Conservation (phyloP, 2,113 vertebrate species). For the Scophthalmus maximus region DNA sequence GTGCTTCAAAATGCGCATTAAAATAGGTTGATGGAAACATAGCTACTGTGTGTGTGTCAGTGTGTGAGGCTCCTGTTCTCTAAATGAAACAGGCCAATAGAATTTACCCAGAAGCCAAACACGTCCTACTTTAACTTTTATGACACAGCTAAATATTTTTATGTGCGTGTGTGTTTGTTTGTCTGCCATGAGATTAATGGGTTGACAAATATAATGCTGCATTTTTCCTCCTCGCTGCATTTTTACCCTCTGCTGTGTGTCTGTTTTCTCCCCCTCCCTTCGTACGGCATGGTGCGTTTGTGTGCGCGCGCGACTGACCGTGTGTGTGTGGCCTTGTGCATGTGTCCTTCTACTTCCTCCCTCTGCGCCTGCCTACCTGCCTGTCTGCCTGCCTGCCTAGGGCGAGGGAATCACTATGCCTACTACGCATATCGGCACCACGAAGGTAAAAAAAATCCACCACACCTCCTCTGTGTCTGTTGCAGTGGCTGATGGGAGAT, state of each 20-base stretch:
- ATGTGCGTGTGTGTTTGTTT: slow-evolving; percentile 11
- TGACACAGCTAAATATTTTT: too few relatives aligned
- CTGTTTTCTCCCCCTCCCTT: slow-evolving; percentile 84
- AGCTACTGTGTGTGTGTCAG: neutral
- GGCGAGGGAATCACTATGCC: slow-evolving; percentile 98
- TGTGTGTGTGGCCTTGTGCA: slow-evolving; percentile 80
- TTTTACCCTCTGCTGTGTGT: slow-evolving; percentile 88
- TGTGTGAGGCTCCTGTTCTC: neutral
- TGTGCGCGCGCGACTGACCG: slow-evolving; percentile 79
- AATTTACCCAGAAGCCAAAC: too few relatives aligned
- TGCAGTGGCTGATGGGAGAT: slow-evolving; percentile 30
- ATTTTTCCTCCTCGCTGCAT: slow-evolving; percentile 77
- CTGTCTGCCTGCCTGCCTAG: slow-evolving; percentile 89
- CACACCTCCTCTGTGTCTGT: slow-evolving; percentile 52
- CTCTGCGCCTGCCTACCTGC: slow-evolving; percentile 84
- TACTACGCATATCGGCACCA: slow-evolving; percentile 93
- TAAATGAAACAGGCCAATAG: too few relatives aligned
- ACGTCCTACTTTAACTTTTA: too few relatives aligned
- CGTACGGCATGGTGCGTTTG: slow-evolving; percentile 84
- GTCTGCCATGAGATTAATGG: slow-evolving; percentile 40
- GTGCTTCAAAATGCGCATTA: too few relatives aligned
- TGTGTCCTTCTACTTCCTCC: slow-evolving; percentile 85
- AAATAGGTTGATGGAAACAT: too few relatives aligned
- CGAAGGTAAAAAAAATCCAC: slow-evolving; percentile 86
- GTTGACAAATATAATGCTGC: slow-evolving; percentile 58